Evolutionary conservation across 1,140 invertebrate species (phyloP).

Genomic region (Gryllus bimaculatus): DNA sequence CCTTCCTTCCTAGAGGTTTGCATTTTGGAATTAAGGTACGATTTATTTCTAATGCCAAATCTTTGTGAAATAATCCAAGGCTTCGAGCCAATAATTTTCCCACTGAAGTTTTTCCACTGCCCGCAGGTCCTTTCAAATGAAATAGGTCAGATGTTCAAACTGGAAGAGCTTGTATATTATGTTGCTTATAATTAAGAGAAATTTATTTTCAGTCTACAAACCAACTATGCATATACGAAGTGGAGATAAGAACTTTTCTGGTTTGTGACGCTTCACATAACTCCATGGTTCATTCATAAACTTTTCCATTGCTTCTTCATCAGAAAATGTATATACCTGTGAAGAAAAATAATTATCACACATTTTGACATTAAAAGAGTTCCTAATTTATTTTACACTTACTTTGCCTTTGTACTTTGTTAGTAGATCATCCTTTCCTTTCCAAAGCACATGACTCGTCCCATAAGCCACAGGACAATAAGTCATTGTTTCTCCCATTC

Average conservation of each 20-base stretch:
- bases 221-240: not conserved
- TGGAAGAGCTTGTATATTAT: not conserved
- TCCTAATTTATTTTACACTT: not conserved
- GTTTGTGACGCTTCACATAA: conserved; percentile 35
- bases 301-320: conserved; percentile 21
- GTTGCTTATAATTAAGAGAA: not conserved
- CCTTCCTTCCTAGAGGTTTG: not conserved
- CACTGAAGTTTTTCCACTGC: conserved; percentile 38
- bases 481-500: conserved; percentile 40
- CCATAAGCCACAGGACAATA: conserved; percentile 45
- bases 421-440: conserved; percentile 42
- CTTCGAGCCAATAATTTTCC: not conserved
- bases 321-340: conserved; percentile 37
- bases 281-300: conserved; percentile 37
- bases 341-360: not conserved
- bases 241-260: conserved; percentile 35
- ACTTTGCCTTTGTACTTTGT: conserved; percentile 38
- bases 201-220: not conserved
- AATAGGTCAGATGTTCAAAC: conserved; percentile 23
- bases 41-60: not conserved
- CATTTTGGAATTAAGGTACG: not conserved
- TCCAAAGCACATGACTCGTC: conserved; percentile 42
- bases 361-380: not conserved
- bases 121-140: conserved; percentile 41
- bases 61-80: not conserved